Percentiles rank a stretch among this genome's conserved stretches.
Conservation (phyloP, 2,888 invertebrate species). For the Drosophila setosimentum region DNA sequence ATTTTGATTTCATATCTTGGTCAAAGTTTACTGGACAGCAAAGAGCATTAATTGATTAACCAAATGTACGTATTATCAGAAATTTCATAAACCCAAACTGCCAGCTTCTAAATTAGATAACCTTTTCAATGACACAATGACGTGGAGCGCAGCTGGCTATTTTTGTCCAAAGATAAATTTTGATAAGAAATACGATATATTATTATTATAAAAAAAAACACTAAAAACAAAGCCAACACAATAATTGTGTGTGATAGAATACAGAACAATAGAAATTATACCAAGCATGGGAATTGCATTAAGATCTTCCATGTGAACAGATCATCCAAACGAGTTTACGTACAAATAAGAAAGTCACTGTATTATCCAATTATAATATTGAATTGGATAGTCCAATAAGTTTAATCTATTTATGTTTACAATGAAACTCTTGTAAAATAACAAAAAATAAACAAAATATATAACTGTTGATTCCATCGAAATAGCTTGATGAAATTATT, state of each 20-base stretch:
- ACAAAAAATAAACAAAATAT: slow-evolving; percentile 12
- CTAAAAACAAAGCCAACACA: slow-evolving; percentile 16
- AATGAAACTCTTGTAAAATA: slow-evolving; percentile 64
- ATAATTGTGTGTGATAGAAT: slow-evolving; percentile 65
- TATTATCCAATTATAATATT: slow-evolving; percentile 27
- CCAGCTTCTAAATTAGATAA: slow-evolving; percentile 12
- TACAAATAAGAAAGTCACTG: slow-evolving; percentile 65
- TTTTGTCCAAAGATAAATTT: slow-evolving; percentile 24
- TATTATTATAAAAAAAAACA: slow-evolving; percentile 32
- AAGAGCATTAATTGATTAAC: slow-evolving; percentile 8
- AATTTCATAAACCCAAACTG: slow-evolving; percentile 27
- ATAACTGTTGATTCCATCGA: slow-evolving; percentile 35
- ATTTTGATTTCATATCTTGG: slow-evolving; percentile 36
- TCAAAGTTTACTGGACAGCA: slow-evolving; percentile 52
- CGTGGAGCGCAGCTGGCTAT: slow-evolving; percentile 20
- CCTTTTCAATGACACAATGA: slow-evolving; percentile 21
- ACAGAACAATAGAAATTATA: slow-evolving; percentile 60
- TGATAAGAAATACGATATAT: slow-evolving; percentile 28
- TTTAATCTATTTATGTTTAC: slow-evolving; percentile 67
- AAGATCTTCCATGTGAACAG: slow-evolving; percentile 63
- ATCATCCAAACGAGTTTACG: slow-evolving; percentile 60
- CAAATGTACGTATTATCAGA: slow-evolving; percentile 33
- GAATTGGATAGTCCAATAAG: slow-evolving; percentile 32
- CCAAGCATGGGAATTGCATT: slow-evolving; percentile 40
- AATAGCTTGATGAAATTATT: background rate